Evolutionary conservation across 2,113 vertebrate genomes (phyloP), one percentile per base, ranked within the genome.

Genomic region (Xyliphius kryptos): DNA sequence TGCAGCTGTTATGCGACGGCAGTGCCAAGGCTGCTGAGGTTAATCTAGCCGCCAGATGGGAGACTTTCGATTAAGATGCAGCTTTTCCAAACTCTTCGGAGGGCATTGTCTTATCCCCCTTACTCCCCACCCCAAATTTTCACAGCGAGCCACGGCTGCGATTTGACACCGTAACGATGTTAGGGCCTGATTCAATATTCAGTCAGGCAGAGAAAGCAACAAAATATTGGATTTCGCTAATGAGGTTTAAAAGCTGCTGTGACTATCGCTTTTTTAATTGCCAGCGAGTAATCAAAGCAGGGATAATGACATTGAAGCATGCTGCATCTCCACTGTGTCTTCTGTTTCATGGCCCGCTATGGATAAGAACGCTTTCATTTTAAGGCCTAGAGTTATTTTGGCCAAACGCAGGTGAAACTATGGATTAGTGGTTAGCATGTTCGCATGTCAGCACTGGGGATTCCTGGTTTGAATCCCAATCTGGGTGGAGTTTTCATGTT

Each of bases 191-290:
- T 62, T 67, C 59, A 74, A 70, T 50, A 67, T 47, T 46, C 52
- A 52, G 32, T 58, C 68, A 72, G 43, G 52, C 54, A 61, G 41
- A 52, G 61, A 71, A 61, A 74, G 55, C 66, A 63, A 70, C 40
- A 55, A 61, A 66, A 68, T 57, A 69, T 67, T 67, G 61, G 62
- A 65, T 69, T 77, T 41, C 22, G 16, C 61, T 64, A 60, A 73
- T 67, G 60, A 63, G 62, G 56, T 71, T 70, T 69, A 67, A 70
- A 67, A 55, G 61, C 21, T 55, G 37, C 54, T 63, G 56, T 58
- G 43, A 54, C 61, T 67, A 66, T 49, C 46, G 16, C 43, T 68
- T 63, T 60, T 68, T 55, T 61, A 47, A 64, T 64, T 56, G 50
- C 60, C 59, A 57, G 56, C 56, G 48, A n/a, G 55, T 56, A 72